Base-by-base conservation (phyloP, 1,140 invertebrate species). In the Cheumatopsyche charites region DNA sequence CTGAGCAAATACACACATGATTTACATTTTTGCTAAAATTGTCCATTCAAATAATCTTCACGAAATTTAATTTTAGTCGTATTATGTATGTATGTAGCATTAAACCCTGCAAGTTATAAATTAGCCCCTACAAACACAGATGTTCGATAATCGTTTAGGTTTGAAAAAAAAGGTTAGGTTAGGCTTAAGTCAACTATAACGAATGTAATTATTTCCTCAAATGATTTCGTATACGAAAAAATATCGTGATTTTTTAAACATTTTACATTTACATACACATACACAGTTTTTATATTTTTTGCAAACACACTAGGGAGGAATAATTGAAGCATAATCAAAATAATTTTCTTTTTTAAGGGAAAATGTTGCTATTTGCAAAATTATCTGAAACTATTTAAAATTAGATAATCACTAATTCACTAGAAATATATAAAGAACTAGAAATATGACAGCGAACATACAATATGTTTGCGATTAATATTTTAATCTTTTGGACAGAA, bases 71-170 rank as follows among this genome's bases (percentile, higher is more conserved):
- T 4, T 49, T 45, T 67, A 43, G 43, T 43, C 42, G 21, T 67
- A 17, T 43, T 58, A 58, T 58, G 23, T 52, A 52, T 6, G 12
- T 52, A 19, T 52, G 55, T 72, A 72, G 70, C 70, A 36, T 72
- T 58, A 72, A 72, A 72, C 70, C 70, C 70, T 72, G 70, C 70
- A 72, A 72, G 17, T 58, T 58, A 58, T 72, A 72, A 72, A 25
- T 72, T 72, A 72, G 70, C 70, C 43, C 70, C 70, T 72, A 72
- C 3, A 36, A 52, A 66, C 62, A 66, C 47, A 52, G 62, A 72
- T 52, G 62, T 19, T 49, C 42, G 49, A 55, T 62, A 62, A 65
- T 63, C 63, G 17, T 63, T n/a, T 17, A 67, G 43, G 21, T 62
- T 25, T 11, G 15, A 36, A 4, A 36, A 36, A 36, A 36, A 36